Percentiles rank a stretch among this genome's conserved stretches.
phyloP scores from a whole-genome alignment of 2,888 invertebrate species.

The Poecilus cupreus region DNA sequence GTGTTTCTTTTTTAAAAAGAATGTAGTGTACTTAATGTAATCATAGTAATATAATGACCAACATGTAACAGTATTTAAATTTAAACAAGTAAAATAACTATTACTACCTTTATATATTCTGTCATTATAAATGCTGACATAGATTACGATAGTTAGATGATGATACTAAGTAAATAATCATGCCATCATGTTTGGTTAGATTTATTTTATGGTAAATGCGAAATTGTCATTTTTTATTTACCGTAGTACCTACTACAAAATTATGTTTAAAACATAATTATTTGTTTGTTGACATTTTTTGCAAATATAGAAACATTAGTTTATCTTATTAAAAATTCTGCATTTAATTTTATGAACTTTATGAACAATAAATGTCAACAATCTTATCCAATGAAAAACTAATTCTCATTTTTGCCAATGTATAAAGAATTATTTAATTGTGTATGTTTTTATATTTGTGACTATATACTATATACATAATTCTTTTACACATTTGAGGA shows the following conservation, averaged over 20 bases:
- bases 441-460: not conserved
- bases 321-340: conserved; percentile 16
- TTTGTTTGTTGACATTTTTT: conserved; percentile 20
- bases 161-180: conserved; percentile 38
- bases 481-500: not conserved
- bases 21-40: conserved; percentile 56
- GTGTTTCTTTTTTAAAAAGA: conserved; percentile 43
- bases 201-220: not conserved
- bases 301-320: not conserved
- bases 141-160: conserved; percentile 37
- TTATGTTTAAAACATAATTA: conserved; percentile 18
- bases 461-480: not conserved
- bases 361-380: not conserved
- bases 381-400: not conserved
- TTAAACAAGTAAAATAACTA: conserved; percentile 46
- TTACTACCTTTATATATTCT: conserved; percentile 51
- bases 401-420: not conserved
- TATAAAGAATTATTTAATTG: not conserved
- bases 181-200: conserved; percentile 34
- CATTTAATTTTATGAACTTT: conserved; percentile 7
- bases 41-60: conserved; percentile 52
- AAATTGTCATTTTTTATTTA: not conserved
- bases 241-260: not conserved
- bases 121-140: conserved; percentile 52
- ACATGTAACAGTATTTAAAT: conserved; percentile 57